phyloP scores from a whole-genome alignment of 64 coral and sea anemone genomes.

The Porites lutea region DNA sequence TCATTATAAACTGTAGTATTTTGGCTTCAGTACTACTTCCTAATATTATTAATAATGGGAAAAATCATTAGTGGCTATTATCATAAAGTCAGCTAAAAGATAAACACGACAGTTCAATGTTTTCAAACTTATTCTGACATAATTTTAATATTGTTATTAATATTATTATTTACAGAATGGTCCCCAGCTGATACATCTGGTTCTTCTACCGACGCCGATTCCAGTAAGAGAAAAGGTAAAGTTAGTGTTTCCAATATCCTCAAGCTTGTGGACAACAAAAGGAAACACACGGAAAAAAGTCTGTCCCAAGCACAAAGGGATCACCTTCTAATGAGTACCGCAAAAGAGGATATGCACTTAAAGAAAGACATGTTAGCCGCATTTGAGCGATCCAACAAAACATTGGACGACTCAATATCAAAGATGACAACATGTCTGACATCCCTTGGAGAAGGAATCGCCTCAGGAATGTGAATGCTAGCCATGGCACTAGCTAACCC shows the following conservation, averaged over 20 bases:
- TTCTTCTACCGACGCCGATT: neutral
- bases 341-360: constrained; percentile 39
- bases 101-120: neutral
- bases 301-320: constrained; percentile 46
- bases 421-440: constrained; percentile 68
- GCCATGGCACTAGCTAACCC: constrained; percentile 45
- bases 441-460: constrained; percentile 59
- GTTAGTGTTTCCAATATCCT: constrained; percentile 27
- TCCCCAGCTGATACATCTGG: constrained; percentile 23
- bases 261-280: constrained; percentile 52
- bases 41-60: too few species aligned
- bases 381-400: constrained; percentile 56
- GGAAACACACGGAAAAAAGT: constrained; percentile 57
- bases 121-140: constrained; percentile 16
- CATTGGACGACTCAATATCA: constrained; percentile 60
- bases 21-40: neutral
- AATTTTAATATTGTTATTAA: constrained; percentile 32
- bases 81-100: constrained; percentile 28
- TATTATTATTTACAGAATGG: constrained; percentile 19
- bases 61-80: constrained; percentile 24
- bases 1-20: constrained; percentile 17
- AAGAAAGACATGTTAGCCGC: constrained; percentile 40
- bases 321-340: constrained; percentile 40
- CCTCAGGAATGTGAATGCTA: constrained; percentile 58
- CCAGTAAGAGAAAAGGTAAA: neutral